A percentile compares a stretch with the other conserved stretches of the same genome.
Evolutionary conservation across 2,888 invertebrate genomes (phyloP).

Genomic region (Aphodius sticticus): DNA sequence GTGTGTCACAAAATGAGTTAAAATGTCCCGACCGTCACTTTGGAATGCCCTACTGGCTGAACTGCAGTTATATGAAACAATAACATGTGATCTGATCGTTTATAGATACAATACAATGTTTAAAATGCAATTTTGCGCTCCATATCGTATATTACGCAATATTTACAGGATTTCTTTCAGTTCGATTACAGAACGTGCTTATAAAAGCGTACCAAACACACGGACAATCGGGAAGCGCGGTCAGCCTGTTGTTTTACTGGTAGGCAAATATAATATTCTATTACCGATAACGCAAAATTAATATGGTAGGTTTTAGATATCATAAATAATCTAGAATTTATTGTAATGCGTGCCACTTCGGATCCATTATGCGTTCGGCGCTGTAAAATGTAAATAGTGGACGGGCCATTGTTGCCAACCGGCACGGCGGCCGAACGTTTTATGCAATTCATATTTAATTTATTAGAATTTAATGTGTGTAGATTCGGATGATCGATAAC

Average conservation of each 20-base stretch:
- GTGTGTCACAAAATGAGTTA: too few relatives aligned
- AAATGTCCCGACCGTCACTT: too few relatives aligned
- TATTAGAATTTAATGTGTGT: background rate
- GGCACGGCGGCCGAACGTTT: background rate
- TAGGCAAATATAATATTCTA: conserved; percentile 27
- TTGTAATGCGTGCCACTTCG: conserved; percentile 9
- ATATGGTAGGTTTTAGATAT: conserved; percentile 24
- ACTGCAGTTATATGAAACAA: too few relatives aligned
- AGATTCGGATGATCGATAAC: background rate
- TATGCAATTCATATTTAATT: background rate
- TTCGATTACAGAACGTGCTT: background rate
- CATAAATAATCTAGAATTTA: conserved; percentile 29
- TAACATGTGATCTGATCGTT: too few relatives aligned
- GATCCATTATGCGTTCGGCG: background rate
- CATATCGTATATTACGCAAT: background rate
- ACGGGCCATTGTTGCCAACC: background rate
- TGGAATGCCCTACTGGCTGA: too few relatives aligned
- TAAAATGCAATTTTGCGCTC: background rate
- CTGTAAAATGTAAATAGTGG: conserved; percentile 4
- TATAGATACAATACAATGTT: conserved; percentile 6
- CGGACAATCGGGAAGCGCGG: background rate
- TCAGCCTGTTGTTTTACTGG: background rate
- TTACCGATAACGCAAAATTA: conserved; percentile 27
- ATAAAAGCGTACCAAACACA: conserved; percentile 6
- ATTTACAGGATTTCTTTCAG: background rate